Evolutionary conservation across 2,888 invertebrate species (phyloP).

Genomic region (Aethes cnicana): DNA sequence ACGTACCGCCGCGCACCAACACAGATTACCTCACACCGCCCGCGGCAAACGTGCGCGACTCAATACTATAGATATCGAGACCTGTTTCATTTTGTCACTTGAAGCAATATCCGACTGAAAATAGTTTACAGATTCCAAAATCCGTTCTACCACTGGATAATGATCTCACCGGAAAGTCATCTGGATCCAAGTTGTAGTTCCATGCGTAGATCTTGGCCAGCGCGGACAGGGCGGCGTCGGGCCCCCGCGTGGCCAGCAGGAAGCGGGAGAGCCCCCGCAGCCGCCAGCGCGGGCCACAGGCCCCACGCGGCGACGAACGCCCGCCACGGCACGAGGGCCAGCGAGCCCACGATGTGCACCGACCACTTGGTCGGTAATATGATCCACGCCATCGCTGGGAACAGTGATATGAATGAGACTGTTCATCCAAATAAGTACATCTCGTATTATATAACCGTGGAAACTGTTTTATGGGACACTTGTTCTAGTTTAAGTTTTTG

Average conservation of each 20-base stretch:
- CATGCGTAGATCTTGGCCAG: conserved; percentile 4
- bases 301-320: conserved; percentile 3
- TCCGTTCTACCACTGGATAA: too few species aligned
- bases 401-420: too few species aligned
- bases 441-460: too few species aligned
- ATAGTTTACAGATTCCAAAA: too few species aligned
- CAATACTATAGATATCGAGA: too few species aligned
- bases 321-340: background rate
- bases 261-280: conserved; percentile 1
- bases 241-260: background rate
- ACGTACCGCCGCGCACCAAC: background rate
- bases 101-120: too few species aligned
- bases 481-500: too few species aligned
- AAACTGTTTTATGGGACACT: too few species aligned
- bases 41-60: too few species aligned
- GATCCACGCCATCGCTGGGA: conserved; percentile 6
- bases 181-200: background rate
- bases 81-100: too few species aligned
- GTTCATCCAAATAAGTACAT: too few species aligned
- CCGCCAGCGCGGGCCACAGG: background rate
- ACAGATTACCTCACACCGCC: background rate
- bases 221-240: background rate
- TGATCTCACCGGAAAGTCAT: conserved; percentile 7
- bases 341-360: background rate
- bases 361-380: background rate